Percentiles rank a stretch among this genome's conserved stretches.
Evolutionary conservation across 1,140 invertebrate species (phyloP).

Genomic region (Solenopsis invicta): DNA sequence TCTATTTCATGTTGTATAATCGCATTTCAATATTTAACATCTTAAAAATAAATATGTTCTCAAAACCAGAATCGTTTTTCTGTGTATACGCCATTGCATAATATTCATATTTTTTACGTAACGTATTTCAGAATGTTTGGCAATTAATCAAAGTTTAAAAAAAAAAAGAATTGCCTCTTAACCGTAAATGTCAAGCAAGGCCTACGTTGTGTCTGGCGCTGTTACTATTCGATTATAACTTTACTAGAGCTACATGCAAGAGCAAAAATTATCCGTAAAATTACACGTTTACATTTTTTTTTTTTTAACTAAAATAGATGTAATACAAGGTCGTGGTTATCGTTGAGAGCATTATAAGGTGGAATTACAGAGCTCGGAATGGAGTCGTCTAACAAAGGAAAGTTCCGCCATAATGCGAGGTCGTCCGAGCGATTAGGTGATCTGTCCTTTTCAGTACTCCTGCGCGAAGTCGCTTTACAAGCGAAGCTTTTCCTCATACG

Average conservation of each 20-base stretch:
- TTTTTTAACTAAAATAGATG: not conserved
- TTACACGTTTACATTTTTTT: not conserved
- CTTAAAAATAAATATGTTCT: no score
- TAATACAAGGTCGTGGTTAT: slow-evolving; percentile 1
- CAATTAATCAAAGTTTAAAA: not conserved
- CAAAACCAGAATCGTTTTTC: no score
- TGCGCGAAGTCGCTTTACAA: not conserved
- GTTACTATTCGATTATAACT: not conserved
- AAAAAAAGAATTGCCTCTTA: not conserved
- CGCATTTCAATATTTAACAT: no score
- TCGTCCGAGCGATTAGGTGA: not conserved
- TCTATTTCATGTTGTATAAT: no score
- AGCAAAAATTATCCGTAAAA: not conserved
- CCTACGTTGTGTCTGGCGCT: not conserved
- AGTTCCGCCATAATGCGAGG: not conserved
- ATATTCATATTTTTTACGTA: not conserved
- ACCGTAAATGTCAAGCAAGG: not conserved
- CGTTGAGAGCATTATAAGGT: not conserved
- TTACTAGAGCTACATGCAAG: not conserved
- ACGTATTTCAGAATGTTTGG: not conserved
- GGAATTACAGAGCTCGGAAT: not conserved
- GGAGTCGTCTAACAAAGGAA: slow-evolving; percentile 28
- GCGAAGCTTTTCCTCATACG: not conserved
- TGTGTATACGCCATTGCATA: no score
- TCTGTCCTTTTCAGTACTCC: not conserved